Evolutionary conservation across 1,140 invertebrate genomes (phyloP).

Genomic region (Heliothis virescens): DNA sequence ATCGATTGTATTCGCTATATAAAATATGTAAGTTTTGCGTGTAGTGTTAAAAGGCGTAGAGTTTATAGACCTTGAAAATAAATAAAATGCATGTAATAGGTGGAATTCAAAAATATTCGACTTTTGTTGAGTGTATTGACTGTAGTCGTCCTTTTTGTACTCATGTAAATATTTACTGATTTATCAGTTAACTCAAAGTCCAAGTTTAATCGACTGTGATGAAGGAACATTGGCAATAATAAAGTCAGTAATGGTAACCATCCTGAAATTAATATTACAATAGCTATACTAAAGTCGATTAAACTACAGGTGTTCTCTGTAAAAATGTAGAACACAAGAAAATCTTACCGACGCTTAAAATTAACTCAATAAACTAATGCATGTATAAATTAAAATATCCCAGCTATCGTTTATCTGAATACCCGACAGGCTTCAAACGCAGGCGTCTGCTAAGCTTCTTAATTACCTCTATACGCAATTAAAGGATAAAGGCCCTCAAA

Average conservation of each 20-base stretch:
- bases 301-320: too few species aligned
- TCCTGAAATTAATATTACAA: too few species aligned
- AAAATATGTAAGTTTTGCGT: constrained; percentile 41
- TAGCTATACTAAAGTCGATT: too few species aligned
- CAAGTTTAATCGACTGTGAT: too few species aligned
- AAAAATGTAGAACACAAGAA: not conserved
- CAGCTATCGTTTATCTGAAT: constrained; percentile 34
- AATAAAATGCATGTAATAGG: not conserved
- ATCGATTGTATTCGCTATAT: constrained; percentile 29
- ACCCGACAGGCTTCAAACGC: constrained; percentile 25
- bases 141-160: too few species aligned
- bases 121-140: too few species aligned
- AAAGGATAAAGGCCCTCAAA: constrained; percentile 58
- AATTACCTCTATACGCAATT: constrained; percentile 62
- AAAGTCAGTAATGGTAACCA: too few species aligned
- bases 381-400: constrained; percentile 10
- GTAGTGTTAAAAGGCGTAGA: not conserved
- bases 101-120: not conserved
- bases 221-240: too few species aligned
- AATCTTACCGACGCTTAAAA: not conserved
- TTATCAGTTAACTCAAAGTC: too few species aligned
- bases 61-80: constrained; percentile 19
- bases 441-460: constrained; percentile 59
- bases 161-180: too few species aligned
- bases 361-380: not conserved